These are phyloP conservation scores for Muscicapa striata DNA, from an alignment of 2,797 vertebrate species.

Conservation along the genomic window DNA sequence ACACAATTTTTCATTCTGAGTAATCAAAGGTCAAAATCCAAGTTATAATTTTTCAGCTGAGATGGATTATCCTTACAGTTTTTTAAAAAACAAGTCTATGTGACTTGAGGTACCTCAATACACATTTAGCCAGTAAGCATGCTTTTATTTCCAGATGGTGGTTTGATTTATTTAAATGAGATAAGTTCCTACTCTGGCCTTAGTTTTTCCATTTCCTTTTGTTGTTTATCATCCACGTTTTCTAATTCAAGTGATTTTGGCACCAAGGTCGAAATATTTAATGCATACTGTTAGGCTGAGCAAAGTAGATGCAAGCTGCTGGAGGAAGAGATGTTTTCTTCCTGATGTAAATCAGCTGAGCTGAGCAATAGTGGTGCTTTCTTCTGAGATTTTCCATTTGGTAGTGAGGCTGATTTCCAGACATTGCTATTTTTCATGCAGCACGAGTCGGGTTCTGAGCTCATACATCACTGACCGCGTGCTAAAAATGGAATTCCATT, in stretches of 20 bases:
- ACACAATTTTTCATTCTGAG: not conserved
- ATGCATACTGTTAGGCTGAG: not conserved
- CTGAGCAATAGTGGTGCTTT: not conserved
- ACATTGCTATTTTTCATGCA: slow-evolving; percentile 34
- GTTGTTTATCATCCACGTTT: not conserved
- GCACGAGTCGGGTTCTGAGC: slow-evolving; percentile 1
- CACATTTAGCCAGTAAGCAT: not conserved
- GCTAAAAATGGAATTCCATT: slow-evolving; percentile 58
- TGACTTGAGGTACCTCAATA: not conserved
- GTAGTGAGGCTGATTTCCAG: slow-evolving; percentile 29
- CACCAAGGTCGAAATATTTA: not conserved
- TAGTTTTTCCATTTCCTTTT: not conserved
- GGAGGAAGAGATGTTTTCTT: not conserved
- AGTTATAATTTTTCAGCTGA: not conserved
- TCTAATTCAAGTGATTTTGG: not conserved
- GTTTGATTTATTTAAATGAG: not conserved
- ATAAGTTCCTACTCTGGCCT: not conserved
- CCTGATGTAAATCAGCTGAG: slow-evolving; percentile 11
- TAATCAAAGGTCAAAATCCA: not conserved
- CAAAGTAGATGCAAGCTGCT: not conserved
- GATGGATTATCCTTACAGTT: not conserved
- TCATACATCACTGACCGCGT: slow-evolving; percentile 41
- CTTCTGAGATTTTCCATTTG: slow-evolving; percentile 38
- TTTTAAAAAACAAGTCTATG: not conserved
- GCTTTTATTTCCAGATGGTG: not conserved